These are phyloP conservation scores for Diachasma alloeum DNA, from an alignment of 1,140 invertebrate genomes.

Conservation along the genomic window DNA sequence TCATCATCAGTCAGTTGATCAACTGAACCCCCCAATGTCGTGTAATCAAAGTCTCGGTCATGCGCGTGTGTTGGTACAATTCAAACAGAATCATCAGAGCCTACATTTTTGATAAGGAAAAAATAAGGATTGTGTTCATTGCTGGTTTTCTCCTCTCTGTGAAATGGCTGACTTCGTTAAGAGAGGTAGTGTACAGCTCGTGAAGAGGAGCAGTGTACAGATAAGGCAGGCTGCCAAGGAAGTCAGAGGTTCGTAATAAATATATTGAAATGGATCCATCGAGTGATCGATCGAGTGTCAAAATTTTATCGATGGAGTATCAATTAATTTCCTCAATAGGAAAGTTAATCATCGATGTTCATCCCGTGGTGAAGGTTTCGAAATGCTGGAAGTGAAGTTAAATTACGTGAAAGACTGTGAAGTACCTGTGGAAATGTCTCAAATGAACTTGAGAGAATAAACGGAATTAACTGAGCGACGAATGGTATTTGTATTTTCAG, in stretches of 20 bases:
- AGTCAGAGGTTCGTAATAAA: constrained; percentile 60
- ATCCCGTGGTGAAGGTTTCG: no score
- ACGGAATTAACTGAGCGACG: not conserved
- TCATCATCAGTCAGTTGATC: not conserved
- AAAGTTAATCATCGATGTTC: no score
- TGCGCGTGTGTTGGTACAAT: not conserved
- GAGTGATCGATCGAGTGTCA: no score
- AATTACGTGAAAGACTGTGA: not conserved
- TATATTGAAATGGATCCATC: no score
- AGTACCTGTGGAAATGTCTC: not conserved
- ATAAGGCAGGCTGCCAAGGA: constrained; percentile 65
- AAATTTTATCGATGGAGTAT: no score
- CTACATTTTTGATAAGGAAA: constrained; percentile 31
- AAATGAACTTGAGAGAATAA: not conserved
- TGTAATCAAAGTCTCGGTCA: constrained; percentile 50
- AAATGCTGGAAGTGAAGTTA: no score
- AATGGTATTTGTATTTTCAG: not conserved
- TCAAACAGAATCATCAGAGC: not conserved
- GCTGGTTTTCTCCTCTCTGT: constrained; percentile 41
- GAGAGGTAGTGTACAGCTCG: constrained; percentile 55
- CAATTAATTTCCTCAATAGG: no score
- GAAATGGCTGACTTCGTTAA: constrained; percentile 58
- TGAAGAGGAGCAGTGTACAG: constrained; percentile 65
- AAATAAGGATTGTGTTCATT: constrained; percentile 41
- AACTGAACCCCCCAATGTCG: not conserved